phyloP scores from a whole-genome alignment of 1,140 invertebrate genomes.

The Ceratina australensis region DNA sequence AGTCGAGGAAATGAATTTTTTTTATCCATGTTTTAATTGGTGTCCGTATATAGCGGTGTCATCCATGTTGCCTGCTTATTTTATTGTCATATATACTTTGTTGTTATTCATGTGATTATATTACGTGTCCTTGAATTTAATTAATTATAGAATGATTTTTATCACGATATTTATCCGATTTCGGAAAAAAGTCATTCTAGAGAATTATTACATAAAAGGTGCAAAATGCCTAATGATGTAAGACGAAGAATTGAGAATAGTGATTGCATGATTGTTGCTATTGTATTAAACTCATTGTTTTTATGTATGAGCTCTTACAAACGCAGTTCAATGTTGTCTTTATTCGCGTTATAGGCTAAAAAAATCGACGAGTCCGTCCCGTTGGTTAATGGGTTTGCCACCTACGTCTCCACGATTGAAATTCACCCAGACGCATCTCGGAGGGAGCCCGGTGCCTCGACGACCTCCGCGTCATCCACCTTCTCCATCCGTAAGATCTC shows the following conservation, averaged over 20 bases:
- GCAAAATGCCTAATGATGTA: background rate
- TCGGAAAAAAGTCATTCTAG: background rate
- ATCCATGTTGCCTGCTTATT: conserved; percentile 15
- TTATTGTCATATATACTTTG: conserved; percentile 4
- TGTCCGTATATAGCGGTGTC: conserved; percentile 27
- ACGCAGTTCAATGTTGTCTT: conserved; percentile 12
- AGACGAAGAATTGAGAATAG: background rate
- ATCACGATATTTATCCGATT: background rate
- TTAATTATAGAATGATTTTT: background rate
- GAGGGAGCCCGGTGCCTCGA: conserved; percentile 60
- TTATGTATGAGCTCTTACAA: background rate
- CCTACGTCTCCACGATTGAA: conserved; percentile 69
- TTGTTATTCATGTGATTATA: background rate
- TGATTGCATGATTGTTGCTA: conserved; percentile 28
- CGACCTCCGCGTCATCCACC: conserved; percentile 68
- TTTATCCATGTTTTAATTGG: conserved; percentile 54
- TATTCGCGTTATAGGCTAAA: conserved; percentile 78
- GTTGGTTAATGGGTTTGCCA: conserved; percentile 79
- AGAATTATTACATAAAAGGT: background rate
- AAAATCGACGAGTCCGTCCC: conserved; percentile 84
- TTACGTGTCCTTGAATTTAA: background rate
- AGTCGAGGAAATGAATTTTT: conserved; percentile 52
- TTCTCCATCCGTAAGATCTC: conserved; percentile 64
- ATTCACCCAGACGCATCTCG: conserved; percentile 66
- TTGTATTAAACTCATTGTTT: conserved; percentile 59